Percentiles rank a stretch among this genome's conserved stretches.
phyloP scores from a whole-genome alignment of 2,113 vertebrate species.

The Cavia aperea region DNA sequence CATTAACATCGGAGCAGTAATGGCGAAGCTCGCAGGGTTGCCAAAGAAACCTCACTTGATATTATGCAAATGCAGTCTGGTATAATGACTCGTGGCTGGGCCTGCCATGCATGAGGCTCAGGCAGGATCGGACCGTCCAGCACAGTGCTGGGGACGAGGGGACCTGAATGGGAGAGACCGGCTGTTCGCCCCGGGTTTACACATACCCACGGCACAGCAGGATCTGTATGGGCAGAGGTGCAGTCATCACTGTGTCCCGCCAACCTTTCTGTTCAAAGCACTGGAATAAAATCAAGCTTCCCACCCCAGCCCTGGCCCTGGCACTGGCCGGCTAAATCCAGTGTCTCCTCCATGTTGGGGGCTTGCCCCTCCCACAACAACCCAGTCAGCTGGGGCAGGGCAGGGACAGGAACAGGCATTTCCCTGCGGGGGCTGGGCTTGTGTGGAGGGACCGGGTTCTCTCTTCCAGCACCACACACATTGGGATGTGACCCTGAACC shows the following conservation, averaged over 20 bases:
- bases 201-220: not conserved
- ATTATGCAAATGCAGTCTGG: slow-evolving; percentile 20
- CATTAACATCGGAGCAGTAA: slow-evolving; percentile 19
- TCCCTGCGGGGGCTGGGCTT: not conserved
- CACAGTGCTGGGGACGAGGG: rapidly evolving
- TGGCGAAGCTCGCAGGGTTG: slow-evolving; percentile 8
- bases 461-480: not conserved
- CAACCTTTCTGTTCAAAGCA: not conserved
- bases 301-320: not conserved
- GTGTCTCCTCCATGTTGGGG: not conserved
- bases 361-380: not conserved
- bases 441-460: not conserved
- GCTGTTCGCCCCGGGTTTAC: rapidly evolving
- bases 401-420: not conserved
- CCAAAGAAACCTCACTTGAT: slow-evolving; percentile 46
- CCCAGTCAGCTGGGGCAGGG: not conserved
- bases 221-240: not conserved
- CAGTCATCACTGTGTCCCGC: rapidly evolving
- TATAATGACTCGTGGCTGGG: not conserved
- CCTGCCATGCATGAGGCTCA: not conserved
- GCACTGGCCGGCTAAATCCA: too few species aligned
- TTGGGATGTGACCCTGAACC: not conserved
- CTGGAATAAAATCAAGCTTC: not conserved
- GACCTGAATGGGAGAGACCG: rapidly evolving
- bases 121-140: rapidly evolving